phyloP scores from a whole-genome alignment of 2,113 vertebrate genomes.

The Gallinago media region DNA sequence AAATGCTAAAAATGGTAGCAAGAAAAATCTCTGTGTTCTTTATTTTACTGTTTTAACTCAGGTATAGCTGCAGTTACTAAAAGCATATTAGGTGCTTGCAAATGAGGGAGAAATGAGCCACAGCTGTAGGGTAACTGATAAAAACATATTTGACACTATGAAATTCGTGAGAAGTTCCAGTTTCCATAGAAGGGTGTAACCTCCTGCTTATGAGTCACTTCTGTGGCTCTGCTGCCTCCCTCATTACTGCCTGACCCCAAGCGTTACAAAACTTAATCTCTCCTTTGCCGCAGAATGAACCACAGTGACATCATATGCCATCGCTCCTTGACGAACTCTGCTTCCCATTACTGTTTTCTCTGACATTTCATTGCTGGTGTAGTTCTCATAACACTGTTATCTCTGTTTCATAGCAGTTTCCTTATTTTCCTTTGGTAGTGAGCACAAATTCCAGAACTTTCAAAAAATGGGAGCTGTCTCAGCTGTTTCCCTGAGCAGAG shows the following conservation, averaged over 20 bases:
- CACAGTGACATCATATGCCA: neutral
- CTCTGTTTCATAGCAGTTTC: neutral
- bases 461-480: neutral
- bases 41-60: slow-evolving; percentile 7
- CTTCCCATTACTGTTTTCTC: neutral
- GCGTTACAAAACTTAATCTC: neutral
- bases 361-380: neutral
- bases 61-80: neutral
- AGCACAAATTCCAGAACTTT: neutral
- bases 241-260: slow-evolving; percentile 38
- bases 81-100: neutral
- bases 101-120: slow-evolving; percentile 3
- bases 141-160: neutral
- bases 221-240: slow-evolving; percentile 25
- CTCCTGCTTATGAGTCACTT: slow-evolving; percentile 24
- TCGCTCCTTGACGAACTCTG: neutral
- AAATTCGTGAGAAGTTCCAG: neutral
- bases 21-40: neutral
- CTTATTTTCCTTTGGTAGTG: neutral
- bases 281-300: neutral
- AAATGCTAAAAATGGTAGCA: neutral
- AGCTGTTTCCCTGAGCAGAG: neutral
- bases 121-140: neutral
- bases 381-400: neutral
- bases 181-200: neutral